Evolutionary conservation across 2,113 vertebrate species (phyloP).

Genomic region (Centrocercus urophasianus): DNA sequence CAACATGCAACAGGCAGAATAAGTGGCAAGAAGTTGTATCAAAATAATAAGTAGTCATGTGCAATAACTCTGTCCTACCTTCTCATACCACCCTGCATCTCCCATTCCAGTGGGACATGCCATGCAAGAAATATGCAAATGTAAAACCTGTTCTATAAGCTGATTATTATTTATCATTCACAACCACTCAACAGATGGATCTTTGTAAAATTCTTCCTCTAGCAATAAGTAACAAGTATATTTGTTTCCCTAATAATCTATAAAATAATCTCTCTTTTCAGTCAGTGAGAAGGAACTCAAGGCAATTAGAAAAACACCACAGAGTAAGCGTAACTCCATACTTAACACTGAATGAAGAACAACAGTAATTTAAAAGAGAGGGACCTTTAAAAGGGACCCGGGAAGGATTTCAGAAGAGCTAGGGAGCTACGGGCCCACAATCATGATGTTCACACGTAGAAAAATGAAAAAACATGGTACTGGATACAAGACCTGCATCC

Average conservation of each 20-base stretch:
- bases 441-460: not conserved
- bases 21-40: not conserved
- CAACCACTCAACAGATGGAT: not conserved
- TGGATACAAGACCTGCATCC: not conserved
- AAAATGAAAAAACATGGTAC: rapidly evolving
- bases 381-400: rapidly evolving
- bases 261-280: not conserved
- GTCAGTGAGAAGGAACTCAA: not conserved
- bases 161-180: not conserved
- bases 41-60: not conserved
- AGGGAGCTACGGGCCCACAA: not conserved
- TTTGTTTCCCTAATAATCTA: not conserved
- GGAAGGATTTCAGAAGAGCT: not conserved
- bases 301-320: not conserved
- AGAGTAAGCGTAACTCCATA: rapidly evolving
- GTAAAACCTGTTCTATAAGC: not conserved
- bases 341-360: rapidly evolving
- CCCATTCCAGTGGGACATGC: not conserved
- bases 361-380: not conserved
- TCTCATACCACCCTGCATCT: not conserved
- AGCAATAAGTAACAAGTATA: not conserved
- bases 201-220: not conserved
- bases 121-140: not conserved
- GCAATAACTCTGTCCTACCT: not conserved
- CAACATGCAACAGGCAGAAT: not conserved